Base-by-base conservation (phyloP, 2,888 invertebrate species). In the Papilio gigon region DNA sequence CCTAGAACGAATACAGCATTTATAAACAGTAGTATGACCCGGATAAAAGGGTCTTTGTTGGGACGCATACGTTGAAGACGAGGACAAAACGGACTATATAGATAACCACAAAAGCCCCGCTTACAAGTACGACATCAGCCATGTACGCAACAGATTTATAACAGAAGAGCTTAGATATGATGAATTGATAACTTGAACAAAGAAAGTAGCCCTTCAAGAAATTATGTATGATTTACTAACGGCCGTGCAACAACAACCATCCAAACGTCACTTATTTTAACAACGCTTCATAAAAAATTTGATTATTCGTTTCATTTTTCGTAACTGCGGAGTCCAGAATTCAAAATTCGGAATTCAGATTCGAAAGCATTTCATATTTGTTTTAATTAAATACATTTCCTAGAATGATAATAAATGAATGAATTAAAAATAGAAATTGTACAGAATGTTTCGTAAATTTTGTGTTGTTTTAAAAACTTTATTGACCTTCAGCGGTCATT, bases 81-180 rank as follows among this genome's bases (percentile, higher is more conserved):
- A 47, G 47, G 11, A 22, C 47, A 47, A 47, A 25, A 27, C 50
- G 27, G 25, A 25, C 50, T 50, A 20, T 14, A 6, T 14, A 27
- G 42, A 17, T 14, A 40, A 44, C 2, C 17, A 30, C 65, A 11
- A 53, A 67, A 67, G 42, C 62, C 56, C 22, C 30, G 53, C 62
- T 61, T 60, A 50, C 30, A 56, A 61, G 62, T 35, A 33, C 40
- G 37, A 40, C 61, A 62, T 67, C 62, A 67, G 56, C 62, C 67
- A 67, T 33, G 65, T 44, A 40, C 17, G 50, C 22, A 40, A 67
- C 40, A 67, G 67, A 67, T 67, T 67, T 61, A 53, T 30, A 60
- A 53, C 67, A 67, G 37, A 58, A 53, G 53, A 40, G 40, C 61
- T 53, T 40, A 35, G 47, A 25, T 17, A 50, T 61, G 50, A 61